Evolutionary conservation across 2,888 invertebrate genomes (phyloP), one percentile per base, ranked within the genome.

Genomic region (Syrphus vitripennis): DNA sequence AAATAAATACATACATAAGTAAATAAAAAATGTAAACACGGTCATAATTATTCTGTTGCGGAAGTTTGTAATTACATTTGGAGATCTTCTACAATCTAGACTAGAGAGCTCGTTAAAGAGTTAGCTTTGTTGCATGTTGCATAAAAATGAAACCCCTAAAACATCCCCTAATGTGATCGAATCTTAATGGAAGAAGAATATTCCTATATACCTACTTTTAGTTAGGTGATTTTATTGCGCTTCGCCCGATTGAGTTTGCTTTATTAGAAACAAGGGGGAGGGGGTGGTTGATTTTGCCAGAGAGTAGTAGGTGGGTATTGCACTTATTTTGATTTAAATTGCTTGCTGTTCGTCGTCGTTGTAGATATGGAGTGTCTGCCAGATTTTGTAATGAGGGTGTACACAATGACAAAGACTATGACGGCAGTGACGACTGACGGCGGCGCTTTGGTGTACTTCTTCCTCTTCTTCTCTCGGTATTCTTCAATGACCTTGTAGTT

Each of bases 271-370:
- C 6, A 37, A 37, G 37, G 69, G 75, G n/a, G n/a, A n/a, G n/a
- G n/a, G n/a, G n/a, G n/a, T n/a, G n/a, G 65, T 59, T 29, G 37
- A 6, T 61, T 71, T 37, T 53, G 19, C 10, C n/a, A 70, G 65
- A 37, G n/a, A n/a, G n/a, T n/a, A n/a, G 67, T 65, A 37, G 65
- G 45, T 67, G 67, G 48, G n/a, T 59, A 42, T 26, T 80, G 83
- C 71, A 84, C 74, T 84, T 71, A 75, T 80, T 80, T 75, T 57
- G 70, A 79, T 84, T 76, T 69, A 76, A 80, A 80, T 80, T 80
- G 71, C 65, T 71, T 55, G 70, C 69, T 69, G 26, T 65, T 63
- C 37, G 57, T 45, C 24, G 24, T 31, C 19, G 31, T 45, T 31
- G 65, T 31, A 45, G 19, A 31, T 45, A 19, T 29, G 21, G 74